Evolutionary conservation across 1,140 invertebrate genomes (phyloP), one percentile per base, ranked within the genome.

Genomic region (Drosophila nannoptera): DNA sequence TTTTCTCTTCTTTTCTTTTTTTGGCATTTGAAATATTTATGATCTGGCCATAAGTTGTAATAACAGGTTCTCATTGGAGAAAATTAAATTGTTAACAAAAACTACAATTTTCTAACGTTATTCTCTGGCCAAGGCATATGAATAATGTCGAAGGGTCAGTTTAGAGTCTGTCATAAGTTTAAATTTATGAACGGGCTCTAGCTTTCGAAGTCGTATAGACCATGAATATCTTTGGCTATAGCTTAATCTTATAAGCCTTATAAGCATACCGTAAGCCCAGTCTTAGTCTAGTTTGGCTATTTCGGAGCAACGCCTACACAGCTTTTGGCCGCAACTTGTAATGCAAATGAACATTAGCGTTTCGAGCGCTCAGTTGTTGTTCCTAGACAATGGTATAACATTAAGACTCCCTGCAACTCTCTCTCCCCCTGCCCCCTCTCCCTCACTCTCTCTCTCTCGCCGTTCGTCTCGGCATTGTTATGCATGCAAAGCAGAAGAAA

Each of bases 291-390:
- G 60, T 56, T 63, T 50, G 59, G 14, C 60, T 14, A 29, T 59
- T 45, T 69, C 54, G 63, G 53, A 42, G 8, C 54, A 55, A 81
- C 78, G 66, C 78, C 78, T 65, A 81, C 78, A 38, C 50, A 52
- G 40, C 42, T 75, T 75, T 78, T 59, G 46, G 62, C 75, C 62
- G 16, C 65, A 81, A 77, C 78, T 76, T 54, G 48, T 48, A 64
- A 81, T 81, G 78, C 78, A 81, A 82, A 81, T 81, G 81, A 68
- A 60, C 70, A 77, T 81, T 81, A 74, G 78, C 78, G 82, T 82
- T 82, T 82, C 64, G 42, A 53, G 71, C 31, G 53, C 53, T 64
- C 43, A n/a, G n/a, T n/a, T n/a, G n/a, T n/a, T 29, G 52, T 29
- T 35, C 4, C 52, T 56, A 81, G 78, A 81, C 78, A 81, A 81